A percentile compares a stretch with the other conserved stretches of the same genome.
These are phyloP conservation scores for Zonitis immaculata DNA, from an alignment of 2,888 invertebrate genomes.

Conservation along the genomic window DNA sequence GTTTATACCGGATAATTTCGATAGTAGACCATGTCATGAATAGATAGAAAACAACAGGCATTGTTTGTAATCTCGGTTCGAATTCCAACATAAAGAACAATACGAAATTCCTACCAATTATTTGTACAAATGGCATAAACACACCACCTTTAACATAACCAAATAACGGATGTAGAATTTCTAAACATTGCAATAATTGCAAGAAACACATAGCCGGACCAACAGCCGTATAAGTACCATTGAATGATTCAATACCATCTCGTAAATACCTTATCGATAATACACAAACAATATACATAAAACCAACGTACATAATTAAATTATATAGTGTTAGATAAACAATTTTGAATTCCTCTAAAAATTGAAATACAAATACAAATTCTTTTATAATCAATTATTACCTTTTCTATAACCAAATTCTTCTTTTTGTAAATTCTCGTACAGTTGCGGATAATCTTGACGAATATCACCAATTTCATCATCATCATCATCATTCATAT, in stretches of 20 bases:
- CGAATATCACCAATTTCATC: conserved; percentile 67
- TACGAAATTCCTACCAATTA: conserved; percentile 59
- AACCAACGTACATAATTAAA: conserved; percentile 83
- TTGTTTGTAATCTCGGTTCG: conserved; percentile 81
- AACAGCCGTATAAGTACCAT: conserved; percentile 66
- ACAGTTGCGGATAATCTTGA: conserved; percentile 74
- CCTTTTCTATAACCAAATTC: conserved; percentile 76
- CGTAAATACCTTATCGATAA: conserved; percentile 70
- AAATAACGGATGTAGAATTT: conserved; percentile 84
- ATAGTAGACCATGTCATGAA: conserved; percentile 77
- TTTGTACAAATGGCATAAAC: conserved; percentile 71
- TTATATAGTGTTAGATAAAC: conserved; percentile 87
- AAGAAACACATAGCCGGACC: conserved; percentile 75
- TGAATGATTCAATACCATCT: conserved; percentile 67
- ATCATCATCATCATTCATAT: conserved; percentile 53
- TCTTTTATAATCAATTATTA: conserved; percentile 36
- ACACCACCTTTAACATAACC: conserved; percentile 80
- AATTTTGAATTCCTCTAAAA: conserved; percentile 69
- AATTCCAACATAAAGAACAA: conserved; percentile 78
- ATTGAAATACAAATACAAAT: no score
- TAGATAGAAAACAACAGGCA: conserved; percentile 84
- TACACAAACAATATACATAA: conserved; percentile 68
- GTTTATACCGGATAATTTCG: conserved; percentile 82
- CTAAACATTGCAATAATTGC: conserved; percentile 77
- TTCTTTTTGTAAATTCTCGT: conserved; percentile 66